Conservation (phyloP, 1,140 invertebrate species). For the Zaprionus camerounensis region DNA sequence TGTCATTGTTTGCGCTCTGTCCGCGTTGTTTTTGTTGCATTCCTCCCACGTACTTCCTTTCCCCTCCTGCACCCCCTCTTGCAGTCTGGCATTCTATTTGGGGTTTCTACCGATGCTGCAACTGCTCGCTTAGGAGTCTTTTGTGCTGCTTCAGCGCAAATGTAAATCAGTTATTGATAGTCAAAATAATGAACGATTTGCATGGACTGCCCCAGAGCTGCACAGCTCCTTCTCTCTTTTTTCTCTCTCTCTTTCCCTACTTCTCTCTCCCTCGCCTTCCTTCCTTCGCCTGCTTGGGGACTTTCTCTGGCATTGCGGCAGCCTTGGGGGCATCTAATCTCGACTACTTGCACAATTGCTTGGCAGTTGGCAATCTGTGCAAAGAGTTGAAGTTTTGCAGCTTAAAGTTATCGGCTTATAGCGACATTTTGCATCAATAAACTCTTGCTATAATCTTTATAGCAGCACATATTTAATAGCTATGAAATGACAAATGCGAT, state of each 20-base stretch:
- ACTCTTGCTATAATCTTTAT: background rate
- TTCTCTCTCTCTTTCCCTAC: background rate
- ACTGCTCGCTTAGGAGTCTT: conserved; percentile 41
- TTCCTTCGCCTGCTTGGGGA: background rate
- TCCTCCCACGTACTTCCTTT: background rate
- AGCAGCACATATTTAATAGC: background rate
- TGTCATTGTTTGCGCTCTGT: conserved; percentile 72
- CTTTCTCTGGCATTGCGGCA: conserved; percentile 8
- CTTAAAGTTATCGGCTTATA: conserved; percentile 3
- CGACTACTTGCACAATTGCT: conserved; percentile 12
- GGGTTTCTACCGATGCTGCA: conserved; percentile 1
- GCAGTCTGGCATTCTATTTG: conserved; percentile 2
- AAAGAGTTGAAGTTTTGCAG: background rate
- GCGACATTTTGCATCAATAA: background rate
- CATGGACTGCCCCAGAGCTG: conserved; percentile 29
- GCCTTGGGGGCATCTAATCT: conserved; percentile 21
- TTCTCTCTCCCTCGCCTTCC: background rate
- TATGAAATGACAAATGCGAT: background rate
- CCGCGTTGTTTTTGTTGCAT: conserved; percentile 39
- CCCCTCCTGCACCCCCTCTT: background rate
- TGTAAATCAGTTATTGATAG: conserved; percentile 82
- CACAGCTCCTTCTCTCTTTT: background rate
- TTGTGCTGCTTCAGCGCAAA: conserved; percentile 64
- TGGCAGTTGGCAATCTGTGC: conserved; percentile 4
- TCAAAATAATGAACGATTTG: conserved; percentile 74